Evolutionary conservation across 1,140 invertebrate genomes (phyloP).

Genomic region (Brachionus angularis): DNA sequence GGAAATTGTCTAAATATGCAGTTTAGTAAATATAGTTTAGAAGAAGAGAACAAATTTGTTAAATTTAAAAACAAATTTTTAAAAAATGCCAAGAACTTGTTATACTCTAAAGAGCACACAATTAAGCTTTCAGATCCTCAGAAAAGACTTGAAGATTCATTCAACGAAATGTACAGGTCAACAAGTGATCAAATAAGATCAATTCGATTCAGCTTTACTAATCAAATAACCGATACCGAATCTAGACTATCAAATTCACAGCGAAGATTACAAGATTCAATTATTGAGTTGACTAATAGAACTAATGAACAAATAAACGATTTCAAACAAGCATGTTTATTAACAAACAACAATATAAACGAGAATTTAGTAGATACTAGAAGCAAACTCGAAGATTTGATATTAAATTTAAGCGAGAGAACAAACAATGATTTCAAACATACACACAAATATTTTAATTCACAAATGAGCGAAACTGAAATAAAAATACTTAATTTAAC

Average conservation of each 20-base stretch:
- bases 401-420: not conserved
- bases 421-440: not conserved
- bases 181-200: slow-evolving; percentile 37
- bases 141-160: slow-evolving; percentile 42
- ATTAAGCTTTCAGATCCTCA: slow-evolving; percentile 39
- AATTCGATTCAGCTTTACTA: slow-evolving; percentile 27
- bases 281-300: slow-evolving; percentile 8
- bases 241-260: slow-evolving; percentile 6
- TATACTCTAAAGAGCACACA: slow-evolving; percentile 20
- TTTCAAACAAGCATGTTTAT: not conserved
- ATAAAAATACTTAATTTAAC: slow-evolving; percentile 5
- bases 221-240: slow-evolving; percentile 36
- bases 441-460: slow-evolving; percentile 9
- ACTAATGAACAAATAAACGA: slow-evolving; percentile 31
- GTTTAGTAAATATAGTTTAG: slow-evolving; percentile 21
- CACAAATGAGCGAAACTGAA: slow-evolving; percentile 10
- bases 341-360: not conserved
- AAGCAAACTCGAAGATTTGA: not conserved
- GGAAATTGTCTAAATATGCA: slow-evolving; percentile 23
- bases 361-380: not conserved
- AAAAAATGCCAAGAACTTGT: slow-evolving; percentile 21
- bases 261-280: slow-evolving; percentile 26
- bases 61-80: not conserved
- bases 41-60: slow-evolving; percentile 9
- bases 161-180: slow-evolving; percentile 1